These are phyloP conservation scores for Brachyalestes nurse DNA, from an alignment of 2,797 vertebrate genomes.

Conservation along the genomic window DNA sequence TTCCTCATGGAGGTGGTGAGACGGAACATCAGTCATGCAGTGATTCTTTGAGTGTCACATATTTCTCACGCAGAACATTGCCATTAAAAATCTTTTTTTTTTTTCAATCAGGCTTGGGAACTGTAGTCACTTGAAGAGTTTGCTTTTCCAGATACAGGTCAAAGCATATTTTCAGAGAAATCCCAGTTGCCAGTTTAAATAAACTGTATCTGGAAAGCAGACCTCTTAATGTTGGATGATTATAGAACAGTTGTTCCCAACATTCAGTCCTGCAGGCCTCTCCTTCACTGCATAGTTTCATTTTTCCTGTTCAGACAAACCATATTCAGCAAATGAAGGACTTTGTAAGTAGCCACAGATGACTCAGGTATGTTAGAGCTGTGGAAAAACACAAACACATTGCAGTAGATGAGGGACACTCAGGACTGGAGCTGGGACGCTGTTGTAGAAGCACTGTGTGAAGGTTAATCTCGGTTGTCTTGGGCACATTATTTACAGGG, in stretches of 20 bases:
- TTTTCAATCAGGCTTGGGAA: constrained; percentile 20
- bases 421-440: not conserved
- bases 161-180: constrained; percentile 20
- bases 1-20: constrained; percentile 2
- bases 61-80: not conserved
- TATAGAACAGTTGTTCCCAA: not conserved
- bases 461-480: constrained; percentile 41
- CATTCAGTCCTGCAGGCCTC: not conserved
- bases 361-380: not conserved
- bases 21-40: constrained; percentile 31
- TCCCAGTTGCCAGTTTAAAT: not conserved
- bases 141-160: not conserved
- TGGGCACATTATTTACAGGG: constrained; percentile 38
- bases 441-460: constrained; percentile 21
- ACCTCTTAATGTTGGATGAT: not conserved
- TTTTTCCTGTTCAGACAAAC: constrained; percentile 2
- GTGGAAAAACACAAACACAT: not conserved
- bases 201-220: constrained; percentile 6
- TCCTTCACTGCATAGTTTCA: not conserved
- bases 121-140: constrained; percentile 19
- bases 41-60: constrained; percentile 36
- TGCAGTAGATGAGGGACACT: not conserved
- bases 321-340: not conserved
- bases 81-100: constrained; percentile 1
- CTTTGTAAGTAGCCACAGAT: not conserved